Conservation (phyloP, 2,888 invertebrate species). For the Stenchaetothrips biformis region DNA sequence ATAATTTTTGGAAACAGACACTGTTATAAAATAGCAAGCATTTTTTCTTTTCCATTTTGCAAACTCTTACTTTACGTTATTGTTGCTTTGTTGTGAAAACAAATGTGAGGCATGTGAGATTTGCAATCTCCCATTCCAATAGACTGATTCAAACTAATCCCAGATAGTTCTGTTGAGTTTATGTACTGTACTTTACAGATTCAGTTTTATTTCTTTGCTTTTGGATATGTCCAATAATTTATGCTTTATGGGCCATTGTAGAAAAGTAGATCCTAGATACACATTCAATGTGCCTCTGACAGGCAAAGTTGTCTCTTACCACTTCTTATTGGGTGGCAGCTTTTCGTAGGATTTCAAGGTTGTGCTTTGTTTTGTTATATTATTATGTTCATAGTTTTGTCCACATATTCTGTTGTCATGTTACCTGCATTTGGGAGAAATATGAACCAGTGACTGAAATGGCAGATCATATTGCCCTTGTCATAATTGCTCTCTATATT, state of each 20-base stretch:
- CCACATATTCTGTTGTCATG: not conserved
- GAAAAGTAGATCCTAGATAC: no score
- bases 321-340: no score
- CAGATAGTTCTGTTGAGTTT: no score
- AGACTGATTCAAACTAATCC: not conserved
- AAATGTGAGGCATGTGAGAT: not conserved
- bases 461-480: not conserved
- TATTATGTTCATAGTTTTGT: not conserved
- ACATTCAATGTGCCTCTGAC: no score
- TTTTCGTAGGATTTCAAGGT: no score
- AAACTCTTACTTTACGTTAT: not conserved
- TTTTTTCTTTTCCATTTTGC: not conserved
- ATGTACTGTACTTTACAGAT: no score
- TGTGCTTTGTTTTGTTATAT: not conserved
- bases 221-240: no score
- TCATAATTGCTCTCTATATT: slow-evolving; percentile 2
- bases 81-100: not conserved
- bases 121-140: not conserved
- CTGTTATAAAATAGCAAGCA: not conserved
- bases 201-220: no score
- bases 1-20: not conserved
- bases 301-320: no score
- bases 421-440: not conserved
- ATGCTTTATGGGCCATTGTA: no score
- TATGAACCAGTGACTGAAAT: not conserved